Conservation (phyloP, 2,888 invertebrate genomes). For the Drosophila sordidula region DNA sequence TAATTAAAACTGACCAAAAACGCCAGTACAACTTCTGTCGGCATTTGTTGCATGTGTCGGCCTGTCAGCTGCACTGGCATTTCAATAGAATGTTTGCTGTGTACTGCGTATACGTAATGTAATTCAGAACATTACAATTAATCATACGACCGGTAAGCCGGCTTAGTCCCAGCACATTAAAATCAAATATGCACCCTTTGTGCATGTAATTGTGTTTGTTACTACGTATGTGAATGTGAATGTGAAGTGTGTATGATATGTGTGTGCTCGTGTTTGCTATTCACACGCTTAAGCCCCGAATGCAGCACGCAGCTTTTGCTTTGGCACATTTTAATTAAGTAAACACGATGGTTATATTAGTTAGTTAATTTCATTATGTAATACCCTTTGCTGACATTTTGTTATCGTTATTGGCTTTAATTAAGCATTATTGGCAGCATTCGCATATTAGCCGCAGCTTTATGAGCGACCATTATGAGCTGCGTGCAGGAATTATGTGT, state of each 20-base stretch:
- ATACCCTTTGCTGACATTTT: slow-evolving; percentile 49
- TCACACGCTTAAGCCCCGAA: slow-evolving; percentile 54
- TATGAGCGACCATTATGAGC: slow-evolving; percentile 46
- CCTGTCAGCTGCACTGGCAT: slow-evolving; percentile 24
- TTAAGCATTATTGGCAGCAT: slow-evolving; percentile 73
- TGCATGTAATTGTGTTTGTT: slow-evolving; percentile 39
- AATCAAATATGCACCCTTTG: slow-evolving; percentile 68
- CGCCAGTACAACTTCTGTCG: slow-evolving; percentile 7
- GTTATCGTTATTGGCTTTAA: slow-evolving; percentile 75
- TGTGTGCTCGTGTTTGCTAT: slow-evolving; percentile 25
- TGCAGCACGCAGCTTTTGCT: slow-evolving; percentile 38
- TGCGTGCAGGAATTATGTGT: slow-evolving; percentile 61
- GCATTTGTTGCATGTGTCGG: slow-evolving; percentile 34
- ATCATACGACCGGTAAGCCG: slow-evolving; percentile 75
- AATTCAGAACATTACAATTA: slow-evolving; percentile 74
- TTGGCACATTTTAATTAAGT: slow-evolving; percentile 73
- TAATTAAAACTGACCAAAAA: slow-evolving; percentile 46
- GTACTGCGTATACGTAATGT: slow-evolving; percentile 52
- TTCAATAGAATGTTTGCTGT: slow-evolving; percentile 36
- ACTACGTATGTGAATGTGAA: slow-evolving; percentile 2
- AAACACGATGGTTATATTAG: slow-evolving; percentile 64
- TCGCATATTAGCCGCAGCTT: slow-evolving; percentile 68
- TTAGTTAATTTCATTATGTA: slow-evolving; percentile 76
- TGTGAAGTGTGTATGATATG: slow-evolving; percentile 10
- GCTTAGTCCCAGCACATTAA: slow-evolving; percentile 68